These are phyloP conservation scores for Forpus xanthops DNA, from an alignment of 2,797 vertebrate genomes.

Conservation along the genomic window DNA sequence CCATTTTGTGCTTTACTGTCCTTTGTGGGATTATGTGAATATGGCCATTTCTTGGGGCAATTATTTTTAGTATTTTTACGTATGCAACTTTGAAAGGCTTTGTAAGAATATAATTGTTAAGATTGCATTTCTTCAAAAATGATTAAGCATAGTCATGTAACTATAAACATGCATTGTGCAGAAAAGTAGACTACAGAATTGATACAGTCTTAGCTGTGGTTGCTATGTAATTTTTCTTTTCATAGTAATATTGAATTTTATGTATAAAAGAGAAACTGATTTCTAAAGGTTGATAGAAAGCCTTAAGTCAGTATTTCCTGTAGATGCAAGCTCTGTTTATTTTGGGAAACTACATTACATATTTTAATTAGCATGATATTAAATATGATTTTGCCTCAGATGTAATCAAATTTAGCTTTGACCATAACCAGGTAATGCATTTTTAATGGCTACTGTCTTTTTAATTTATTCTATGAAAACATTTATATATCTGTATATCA, in stretches of 20 bases:
- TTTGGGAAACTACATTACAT: neutral
- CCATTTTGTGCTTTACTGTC: neutral
- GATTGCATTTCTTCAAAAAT: neutral
- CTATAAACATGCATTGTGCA: neutral
- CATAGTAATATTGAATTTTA: constrained; percentile 28
- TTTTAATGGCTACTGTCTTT: neutral
- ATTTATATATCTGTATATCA: neutral
- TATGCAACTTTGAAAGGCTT: neutral
- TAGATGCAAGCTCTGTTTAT: neutral
- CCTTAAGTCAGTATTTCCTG: constrained; percentile 5
- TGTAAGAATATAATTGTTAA: constrained; percentile 6
- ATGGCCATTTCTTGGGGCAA: neutral
- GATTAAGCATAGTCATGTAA: constrained; percentile 26
- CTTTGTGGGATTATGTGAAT: neutral
- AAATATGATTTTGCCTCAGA: neutral
- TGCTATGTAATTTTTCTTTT: constrained; percentile 55
- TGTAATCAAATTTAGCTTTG: neutral
- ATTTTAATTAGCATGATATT: neutral
- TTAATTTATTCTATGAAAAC: neutral
- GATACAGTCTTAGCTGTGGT: neutral
- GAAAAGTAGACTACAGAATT: neutral
- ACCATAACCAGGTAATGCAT: neutral
- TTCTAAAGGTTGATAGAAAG: constrained; percentile 17
- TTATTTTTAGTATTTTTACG: constrained; percentile 14
- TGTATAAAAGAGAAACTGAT: constrained; percentile 3